Conservation (phyloP, 1,140 invertebrate species). For the Pristionchus pacificus region DNA sequence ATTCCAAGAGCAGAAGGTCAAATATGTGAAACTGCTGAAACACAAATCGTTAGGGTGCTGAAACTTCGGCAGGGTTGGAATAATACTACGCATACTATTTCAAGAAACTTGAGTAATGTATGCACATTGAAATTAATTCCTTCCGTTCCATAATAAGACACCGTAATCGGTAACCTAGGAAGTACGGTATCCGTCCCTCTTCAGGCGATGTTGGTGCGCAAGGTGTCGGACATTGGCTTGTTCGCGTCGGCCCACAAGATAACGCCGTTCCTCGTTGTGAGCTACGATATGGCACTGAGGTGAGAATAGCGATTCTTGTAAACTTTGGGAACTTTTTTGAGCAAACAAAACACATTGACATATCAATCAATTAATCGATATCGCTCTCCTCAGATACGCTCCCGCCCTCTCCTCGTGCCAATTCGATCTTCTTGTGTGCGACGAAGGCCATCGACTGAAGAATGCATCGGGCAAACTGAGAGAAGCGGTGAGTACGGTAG, state of each 20-base stretch:
- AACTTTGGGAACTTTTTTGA: too few species aligned
- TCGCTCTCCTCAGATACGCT: background rate
- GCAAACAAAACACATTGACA: too few species aligned
- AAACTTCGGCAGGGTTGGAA: too few species aligned
- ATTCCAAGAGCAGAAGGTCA: too few species aligned
- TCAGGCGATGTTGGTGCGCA: constrained; percentile 11
- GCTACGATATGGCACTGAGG: constrained; percentile 30
- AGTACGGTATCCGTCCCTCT: background rate
- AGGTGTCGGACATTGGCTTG: constrained; percentile 3
- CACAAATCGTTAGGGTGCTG: too few species aligned
- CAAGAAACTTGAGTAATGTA: too few species aligned
- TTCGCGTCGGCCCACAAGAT: constrained; percentile 12
- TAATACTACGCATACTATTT: too few species aligned
- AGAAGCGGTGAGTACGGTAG: constrained; percentile 9
- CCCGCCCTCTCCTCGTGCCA: background rate
- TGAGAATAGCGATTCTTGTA: background rate
- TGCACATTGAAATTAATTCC: background rate
- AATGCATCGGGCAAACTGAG: constrained; percentile 18
- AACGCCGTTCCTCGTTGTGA: constrained; percentile 24
- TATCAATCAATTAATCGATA: background rate
- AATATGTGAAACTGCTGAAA: too few species aligned
- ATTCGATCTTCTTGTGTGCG: constrained; percentile 29
- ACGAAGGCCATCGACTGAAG: constrained; percentile 29
- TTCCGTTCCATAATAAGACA: constrained; percentile 3
- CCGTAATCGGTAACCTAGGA: too few species aligned